A percentile compares a stretch with the other conserved stretches of the same genome.
Conservation (phyloP, 2,113 vertebrate genomes). For the Azemiops feae region DNA sequence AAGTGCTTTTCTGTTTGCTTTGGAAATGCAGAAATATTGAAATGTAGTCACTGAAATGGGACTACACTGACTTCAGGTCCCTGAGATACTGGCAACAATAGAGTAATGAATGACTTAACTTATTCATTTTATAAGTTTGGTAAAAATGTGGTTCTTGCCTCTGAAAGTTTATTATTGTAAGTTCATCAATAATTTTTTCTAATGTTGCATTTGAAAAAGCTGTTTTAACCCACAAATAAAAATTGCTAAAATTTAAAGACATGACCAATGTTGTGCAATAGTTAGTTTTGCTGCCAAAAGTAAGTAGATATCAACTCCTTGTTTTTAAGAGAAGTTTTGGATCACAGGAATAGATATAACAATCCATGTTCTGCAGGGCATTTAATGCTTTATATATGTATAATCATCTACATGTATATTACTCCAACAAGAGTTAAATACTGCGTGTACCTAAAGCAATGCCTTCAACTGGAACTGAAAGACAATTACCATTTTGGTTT, state of each 20-base stretch:
- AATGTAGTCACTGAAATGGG: background rate
- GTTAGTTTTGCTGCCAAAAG: background rate
- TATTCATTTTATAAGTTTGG: background rate
- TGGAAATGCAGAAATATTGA: background rate
- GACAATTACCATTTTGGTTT: no score
- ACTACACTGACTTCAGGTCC: background rate
- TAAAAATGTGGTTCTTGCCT: background rate
- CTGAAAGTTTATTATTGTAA: background rate
- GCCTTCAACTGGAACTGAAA: no score
- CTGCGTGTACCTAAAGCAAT: no score
- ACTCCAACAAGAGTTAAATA: no score
- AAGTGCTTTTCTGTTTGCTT: background rate
- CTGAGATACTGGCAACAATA: background rate
- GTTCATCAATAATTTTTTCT: background rate
- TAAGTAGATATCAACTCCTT: background rate
- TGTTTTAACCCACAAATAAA: background rate
- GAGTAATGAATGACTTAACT: background rate
- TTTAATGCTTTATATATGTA: background rate
- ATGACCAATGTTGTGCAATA: background rate
- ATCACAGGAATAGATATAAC: background rate
- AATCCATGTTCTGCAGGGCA: background rate
- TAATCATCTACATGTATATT: no score
- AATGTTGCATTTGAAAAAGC: background rate
- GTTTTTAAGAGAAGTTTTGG: background rate
- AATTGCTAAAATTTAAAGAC: background rate